Evolutionary conservation across 1,140 invertebrate species (phyloP).

Genomic region (Venturia canescens): DNA sequence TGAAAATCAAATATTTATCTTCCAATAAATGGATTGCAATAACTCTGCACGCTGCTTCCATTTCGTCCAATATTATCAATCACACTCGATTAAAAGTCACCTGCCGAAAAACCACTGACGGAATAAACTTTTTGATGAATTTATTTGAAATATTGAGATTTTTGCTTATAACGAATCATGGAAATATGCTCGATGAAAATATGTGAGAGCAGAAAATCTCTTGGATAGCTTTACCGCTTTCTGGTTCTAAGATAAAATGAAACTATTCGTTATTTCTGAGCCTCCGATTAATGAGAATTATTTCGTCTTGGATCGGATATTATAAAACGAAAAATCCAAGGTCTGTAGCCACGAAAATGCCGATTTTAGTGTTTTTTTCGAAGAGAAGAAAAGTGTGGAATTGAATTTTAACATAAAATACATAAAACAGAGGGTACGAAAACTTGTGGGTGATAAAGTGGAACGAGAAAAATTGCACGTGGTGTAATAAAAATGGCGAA

Average conservation of each 20-base stretch:
- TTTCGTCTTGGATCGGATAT: neutral
- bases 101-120: too few species aligned
- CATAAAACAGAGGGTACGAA: neutral
- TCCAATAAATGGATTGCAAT: too few species aligned
- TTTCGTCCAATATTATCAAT: too few species aligned
- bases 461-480: neutral
- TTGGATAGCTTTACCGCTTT: neutral
- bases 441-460: neutral
- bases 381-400: neutral
- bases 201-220: neutral
- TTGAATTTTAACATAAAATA: neutral
- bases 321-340: neutral
- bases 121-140: too few species aligned
- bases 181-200: too few species aligned
- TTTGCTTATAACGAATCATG: too few species aligned
- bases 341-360: neutral
- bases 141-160: too few species aligned
- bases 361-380: neutral
- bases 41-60: too few species aligned
- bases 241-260: neutral
- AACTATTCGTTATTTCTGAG: neutral
- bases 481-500: constrained; percentile 21
- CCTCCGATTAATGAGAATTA: neutral
- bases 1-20: too few species aligned
- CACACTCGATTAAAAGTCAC: too few species aligned